Evolutionary conservation across 2,797 vertebrate species (phyloP), one percentile per base, ranked within the genome.

Genomic region (Geotrypetes seraphini): DNA sequence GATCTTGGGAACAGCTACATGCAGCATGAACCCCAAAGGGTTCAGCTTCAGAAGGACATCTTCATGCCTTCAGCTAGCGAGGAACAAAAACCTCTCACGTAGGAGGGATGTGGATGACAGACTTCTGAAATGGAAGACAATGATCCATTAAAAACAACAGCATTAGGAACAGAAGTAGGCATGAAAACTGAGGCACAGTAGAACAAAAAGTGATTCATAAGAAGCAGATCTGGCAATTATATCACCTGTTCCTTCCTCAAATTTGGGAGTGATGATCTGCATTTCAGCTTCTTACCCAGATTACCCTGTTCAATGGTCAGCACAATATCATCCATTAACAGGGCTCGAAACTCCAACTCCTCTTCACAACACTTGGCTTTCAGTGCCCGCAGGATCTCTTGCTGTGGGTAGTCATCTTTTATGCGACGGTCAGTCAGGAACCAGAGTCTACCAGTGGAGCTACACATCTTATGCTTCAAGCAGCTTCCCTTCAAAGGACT

Each of bases 401-500:
- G 81, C 22, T 84, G 83, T 26, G 83, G 83, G 23, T 85, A 85
- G 43, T 85, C 83, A 63, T 85, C 79, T 38, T 69, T 74, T 60
- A 85, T 85, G 45, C 83, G 81, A 45, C 81, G 72, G 67, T 85
- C 83, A 26, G 83, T 85, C 55, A 85, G 57, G 73, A 85, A 85
- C 83, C 83, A 85, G 47, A 85, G 48, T 16, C 72, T 81, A 41
- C 75, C 69, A 43, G 63, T 60, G 5, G 82, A 79, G 63, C 78
- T 85, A 69, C 83, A 85, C 83, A 85, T 85, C 67, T 76, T 80
- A n/a, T n/a, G n/a, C n/a, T n/a, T n/a, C n/a, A n/a, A n/a, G n/a
- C n/a, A n/a, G n/a, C n/a, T 36, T 70, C 43, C 25, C 68, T 51
- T 41, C 39, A 69, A 27, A n/a, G 22, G 21, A 51, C 43, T 33